phyloP scores from a whole-genome alignment of 2,888 invertebrate species.

The Panopea generosa region DNA sequence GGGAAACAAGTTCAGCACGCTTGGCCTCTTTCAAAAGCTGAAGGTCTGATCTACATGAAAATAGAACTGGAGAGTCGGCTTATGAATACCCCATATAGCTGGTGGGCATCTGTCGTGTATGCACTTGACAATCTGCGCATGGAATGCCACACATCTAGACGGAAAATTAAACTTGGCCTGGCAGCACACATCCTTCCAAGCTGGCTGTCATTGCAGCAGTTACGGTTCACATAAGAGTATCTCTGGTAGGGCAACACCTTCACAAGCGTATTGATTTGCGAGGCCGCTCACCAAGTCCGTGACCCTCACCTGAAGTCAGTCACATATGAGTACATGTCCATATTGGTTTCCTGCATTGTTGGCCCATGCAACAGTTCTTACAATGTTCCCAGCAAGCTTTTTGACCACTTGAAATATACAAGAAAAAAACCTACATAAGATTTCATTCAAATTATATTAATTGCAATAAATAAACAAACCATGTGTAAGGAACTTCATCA shows the following conservation, averaged over 20 bases:
- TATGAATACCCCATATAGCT: constrained; percentile 66
- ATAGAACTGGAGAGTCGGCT: neutral
- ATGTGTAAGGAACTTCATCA: no score
- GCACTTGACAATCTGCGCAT: constrained; percentile 60
- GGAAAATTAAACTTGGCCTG: constrained; percentile 3
- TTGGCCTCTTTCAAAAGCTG: constrained; percentile 35
- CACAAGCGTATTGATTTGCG: neutral
- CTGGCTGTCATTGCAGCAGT: constrained; percentile 61
- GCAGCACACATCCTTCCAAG: constrained; percentile 2
- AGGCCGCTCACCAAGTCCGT: constrained; percentile 38
- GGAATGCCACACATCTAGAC: constrained; percentile 71
- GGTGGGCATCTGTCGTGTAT: constrained; percentile 63
- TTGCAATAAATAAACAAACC: no score
- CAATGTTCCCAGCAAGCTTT: constrained; percentile 57
- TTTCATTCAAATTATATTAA: no score
- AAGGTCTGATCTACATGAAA: neutral
- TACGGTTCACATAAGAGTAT: constrained; percentile 71
- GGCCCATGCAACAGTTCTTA: constrained; percentile 62
- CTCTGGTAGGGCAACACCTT: constrained; percentile 62
- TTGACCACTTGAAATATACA: constrained; percentile 34
- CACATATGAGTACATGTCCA: constrained; percentile 65
- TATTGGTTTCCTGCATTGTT: constrained; percentile 70
- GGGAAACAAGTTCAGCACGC: constrained; percentile 28
- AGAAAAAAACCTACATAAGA: no score
- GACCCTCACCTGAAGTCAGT: constrained; percentile 62